A percentile compares a stretch with the other conserved stretches of the same genome.
phyloP scores from a whole-genome alignment of 2,888 invertebrate genomes.

The Idaea biselata region DNA sequence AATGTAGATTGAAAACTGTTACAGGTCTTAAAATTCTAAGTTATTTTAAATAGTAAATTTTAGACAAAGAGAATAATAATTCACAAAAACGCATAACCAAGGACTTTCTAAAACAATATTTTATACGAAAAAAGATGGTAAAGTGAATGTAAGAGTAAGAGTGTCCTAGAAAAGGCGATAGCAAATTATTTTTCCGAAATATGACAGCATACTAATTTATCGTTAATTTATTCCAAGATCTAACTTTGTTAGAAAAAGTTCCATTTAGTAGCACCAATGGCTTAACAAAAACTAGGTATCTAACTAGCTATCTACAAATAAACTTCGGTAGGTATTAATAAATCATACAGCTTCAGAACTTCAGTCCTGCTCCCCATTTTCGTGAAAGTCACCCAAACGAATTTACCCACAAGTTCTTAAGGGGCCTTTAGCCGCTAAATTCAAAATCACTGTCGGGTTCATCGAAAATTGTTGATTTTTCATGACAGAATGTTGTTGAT shows the following conservation, averaged over 20 bases:
- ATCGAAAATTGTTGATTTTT: no score
- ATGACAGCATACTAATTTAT: background rate
- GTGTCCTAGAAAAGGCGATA: background rate
- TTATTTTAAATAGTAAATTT: no score
- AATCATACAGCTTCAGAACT: background rate
- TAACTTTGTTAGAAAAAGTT: background rate
- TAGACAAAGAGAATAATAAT: no score
- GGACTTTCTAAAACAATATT: no score
- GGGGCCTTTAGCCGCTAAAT: no score
- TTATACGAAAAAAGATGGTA: no score
- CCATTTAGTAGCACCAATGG: background rate
- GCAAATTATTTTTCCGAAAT: background rate
- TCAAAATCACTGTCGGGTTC: no score
- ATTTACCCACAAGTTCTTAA: constrained; percentile 3
- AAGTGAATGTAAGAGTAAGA: no score
- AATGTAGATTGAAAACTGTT: no score
- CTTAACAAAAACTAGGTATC: background rate
- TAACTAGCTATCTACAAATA: background rate
- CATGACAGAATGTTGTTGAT: no score
- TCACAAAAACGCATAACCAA: no score
- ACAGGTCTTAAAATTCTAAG: no score
- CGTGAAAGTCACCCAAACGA: background rate
- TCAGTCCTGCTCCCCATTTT: background rate
- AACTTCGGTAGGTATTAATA: background rate
- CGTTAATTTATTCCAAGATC: background rate